These are phyloP conservation scores for Mastomys coucha DNA, from an alignment of 2,113 vertebrate species.

Conservation along the genomic window DNA sequence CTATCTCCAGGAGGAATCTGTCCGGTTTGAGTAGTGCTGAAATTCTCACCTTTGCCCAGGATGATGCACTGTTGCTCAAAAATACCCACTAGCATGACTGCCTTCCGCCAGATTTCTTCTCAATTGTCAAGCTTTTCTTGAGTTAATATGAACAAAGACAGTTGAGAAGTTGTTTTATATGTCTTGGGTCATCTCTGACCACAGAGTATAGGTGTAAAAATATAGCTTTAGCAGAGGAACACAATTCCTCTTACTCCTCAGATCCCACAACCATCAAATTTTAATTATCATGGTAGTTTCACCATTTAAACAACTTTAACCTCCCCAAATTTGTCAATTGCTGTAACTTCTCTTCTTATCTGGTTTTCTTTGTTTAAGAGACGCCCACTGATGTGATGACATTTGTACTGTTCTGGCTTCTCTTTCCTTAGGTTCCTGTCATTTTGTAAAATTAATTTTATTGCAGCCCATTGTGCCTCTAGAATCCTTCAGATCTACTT, in stretches of 20 bases:
- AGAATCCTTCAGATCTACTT: too few species aligned
- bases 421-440: too few species aligned
- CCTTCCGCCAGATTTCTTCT: not conserved
- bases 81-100: not conserved
- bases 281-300: not conserved
- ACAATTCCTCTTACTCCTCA: not conserved
- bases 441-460: too few species aligned
- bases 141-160: not conserved
- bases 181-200: not conserved
- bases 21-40: not conserved
- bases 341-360: too few species aligned
- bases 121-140: not conserved
- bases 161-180: not conserved
- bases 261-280: not conserved
- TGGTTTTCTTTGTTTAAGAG: too few species aligned
- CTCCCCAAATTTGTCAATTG: too few species aligned
- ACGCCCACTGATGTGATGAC: too few species aligned
- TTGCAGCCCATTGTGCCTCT: too few species aligned
- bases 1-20: not conserved
- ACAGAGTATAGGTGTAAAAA: too few species aligned
- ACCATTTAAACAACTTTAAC: too few species aligned
- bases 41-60: not conserved
- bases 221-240: not conserved
- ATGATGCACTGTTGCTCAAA: not conserved
- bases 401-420: too few species aligned